Percentiles rank a stretch among this genome's conserved stretches.
These are phyloP conservation scores for Ascaphus truei DNA, from an alignment of 2,113 vertebrate species.

Conservation along the genomic window DNA sequence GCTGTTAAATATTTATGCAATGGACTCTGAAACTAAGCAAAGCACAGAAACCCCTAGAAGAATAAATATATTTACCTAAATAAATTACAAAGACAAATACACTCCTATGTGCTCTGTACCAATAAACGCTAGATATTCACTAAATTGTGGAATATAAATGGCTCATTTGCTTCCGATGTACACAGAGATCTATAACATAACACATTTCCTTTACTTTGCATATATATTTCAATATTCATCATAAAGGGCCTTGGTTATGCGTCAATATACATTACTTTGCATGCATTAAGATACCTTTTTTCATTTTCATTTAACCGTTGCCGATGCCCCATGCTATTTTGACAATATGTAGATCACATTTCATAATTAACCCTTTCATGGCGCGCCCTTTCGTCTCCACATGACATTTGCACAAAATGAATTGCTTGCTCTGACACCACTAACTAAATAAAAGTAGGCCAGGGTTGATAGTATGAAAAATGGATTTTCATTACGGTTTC, in stretches of 20 bases:
- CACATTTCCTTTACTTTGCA: conserved; percentile 78
- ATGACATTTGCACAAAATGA: conserved; percentile 98
- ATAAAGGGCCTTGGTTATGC: conserved; percentile 75
- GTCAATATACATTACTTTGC: conserved; percentile 82
- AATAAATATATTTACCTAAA: conserved; percentile 86
- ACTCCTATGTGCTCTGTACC: conserved; percentile 79
- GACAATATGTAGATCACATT: conserved; percentile 55
- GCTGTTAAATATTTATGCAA: conserved; percentile 82
- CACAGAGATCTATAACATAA: conserved; percentile 81
- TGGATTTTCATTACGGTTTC: conserved; percentile 99
- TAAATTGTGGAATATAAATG: conserved; percentile 86
- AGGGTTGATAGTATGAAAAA: conserved; percentile 99
- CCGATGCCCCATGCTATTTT: conserved; percentile 42
- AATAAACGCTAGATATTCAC: conserved; percentile 84
- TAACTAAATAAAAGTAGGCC: conserved; percentile 99
- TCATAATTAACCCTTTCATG: conserved; percentile 85
- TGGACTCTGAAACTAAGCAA: conserved; percentile 71
- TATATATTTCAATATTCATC: conserved; percentile 88
- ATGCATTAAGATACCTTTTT: conserved; percentile 69
- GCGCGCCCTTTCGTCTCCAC: conserved; percentile 73
- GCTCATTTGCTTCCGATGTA: conserved; percentile 81
- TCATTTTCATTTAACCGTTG: conserved; percentile 63
- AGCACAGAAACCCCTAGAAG: conserved; percentile 70
- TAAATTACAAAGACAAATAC: conserved; percentile 85
- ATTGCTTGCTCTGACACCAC: conserved; percentile 99